Evolutionary conservation across 1,140 invertebrate genomes (phyloP), one percentile per base, ranked within the genome.

Genomic region (Neuroterus valhalla): DNA sequence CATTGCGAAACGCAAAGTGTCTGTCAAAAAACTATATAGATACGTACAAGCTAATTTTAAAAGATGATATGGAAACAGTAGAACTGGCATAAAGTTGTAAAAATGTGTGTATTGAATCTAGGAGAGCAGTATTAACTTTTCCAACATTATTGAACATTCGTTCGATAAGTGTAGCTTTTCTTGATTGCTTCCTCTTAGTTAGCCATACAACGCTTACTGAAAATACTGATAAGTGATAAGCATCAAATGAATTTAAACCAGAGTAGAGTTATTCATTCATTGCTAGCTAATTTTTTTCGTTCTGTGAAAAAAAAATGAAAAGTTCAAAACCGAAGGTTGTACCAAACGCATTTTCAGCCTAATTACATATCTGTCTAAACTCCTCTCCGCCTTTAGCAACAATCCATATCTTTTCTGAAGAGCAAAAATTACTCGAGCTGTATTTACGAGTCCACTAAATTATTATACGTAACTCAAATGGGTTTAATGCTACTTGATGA

Each of bases 281-380:
- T 12, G 8, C 52, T 48, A 17, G 21, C 31, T 38, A n/a, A 38
- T 38, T 62, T 62, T 26, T 15, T 8, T 2, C 6, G 0, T 1
- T 31, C 23, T 62, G 2, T n/a, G 3, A 62, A n/a, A 38, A 15
- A 31, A 26, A 38, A 38, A 38, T 38, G 31, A 38, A 62, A 6
- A 62, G 11, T 62, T 62, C 0, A 38, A 62, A 62, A 31, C 15
- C 8, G 23, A 62, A 26, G 23, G 31, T 38, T 62, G 14, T 62
- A 55, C 15, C 23, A 55, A 55, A 55, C 23, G 23, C 23, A 55
- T 55, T 55, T 55, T 55, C 23, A 55, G 52, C 52, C 23, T 55
- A 62, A 62, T 23, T 62, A 62, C 55, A 62, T 62, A 62, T 62
- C 55, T 62, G 55, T 62, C 52, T 52, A 23, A 52, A 62, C 52